A percentile compares a stretch with the other conserved stretches of the same genome.
Conservation (phyloP, 2,888 invertebrate species). For the Pristionchus entomophagus region DNA sequence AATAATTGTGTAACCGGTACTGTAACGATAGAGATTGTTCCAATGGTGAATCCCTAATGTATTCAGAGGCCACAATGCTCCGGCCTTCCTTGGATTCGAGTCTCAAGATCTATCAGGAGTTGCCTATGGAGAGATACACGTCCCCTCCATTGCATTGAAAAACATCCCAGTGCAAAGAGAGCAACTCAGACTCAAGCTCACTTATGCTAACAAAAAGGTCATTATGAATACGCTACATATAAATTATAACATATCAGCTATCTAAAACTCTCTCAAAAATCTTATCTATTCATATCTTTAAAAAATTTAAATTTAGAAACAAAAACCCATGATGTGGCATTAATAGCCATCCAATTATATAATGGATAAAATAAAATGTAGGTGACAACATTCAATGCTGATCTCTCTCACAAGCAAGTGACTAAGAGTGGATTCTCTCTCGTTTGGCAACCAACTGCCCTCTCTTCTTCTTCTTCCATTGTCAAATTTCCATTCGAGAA, state of each 20-base stretch:
- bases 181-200: conserved; percentile 73
- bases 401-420: conserved; percentile 73
- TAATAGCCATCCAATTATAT: no score
- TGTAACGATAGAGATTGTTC: background rate
- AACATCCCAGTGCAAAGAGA: conserved; percentile 75
- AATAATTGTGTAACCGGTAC: no score
- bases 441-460: conserved; percentile 75
- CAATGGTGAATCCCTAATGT: no score
- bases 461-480: conserved; percentile 69
- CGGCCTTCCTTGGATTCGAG: conserved; percentile 76
- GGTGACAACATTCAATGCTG: conserved; percentile 73
- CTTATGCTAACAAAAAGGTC: conserved; percentile 75
- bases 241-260: no score
- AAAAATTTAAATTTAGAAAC: no score
- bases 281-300: no score
- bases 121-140: conserved; percentile 68
- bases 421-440: conserved; percentile 75
- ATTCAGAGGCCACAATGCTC: conserved; percentile 77
- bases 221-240: conserved; percentile 53
- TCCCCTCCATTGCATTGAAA: conserved; percentile 75
- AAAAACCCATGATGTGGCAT: no score
- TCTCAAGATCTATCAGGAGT: conserved; percentile 63
- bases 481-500: conserved; percentile 76
- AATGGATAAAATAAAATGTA: no score
- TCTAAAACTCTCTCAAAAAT: no score